Conservation (phyloP, 2,113 vertebrate genomes). For the Rhinolophus ferrumequinum region DNA sequence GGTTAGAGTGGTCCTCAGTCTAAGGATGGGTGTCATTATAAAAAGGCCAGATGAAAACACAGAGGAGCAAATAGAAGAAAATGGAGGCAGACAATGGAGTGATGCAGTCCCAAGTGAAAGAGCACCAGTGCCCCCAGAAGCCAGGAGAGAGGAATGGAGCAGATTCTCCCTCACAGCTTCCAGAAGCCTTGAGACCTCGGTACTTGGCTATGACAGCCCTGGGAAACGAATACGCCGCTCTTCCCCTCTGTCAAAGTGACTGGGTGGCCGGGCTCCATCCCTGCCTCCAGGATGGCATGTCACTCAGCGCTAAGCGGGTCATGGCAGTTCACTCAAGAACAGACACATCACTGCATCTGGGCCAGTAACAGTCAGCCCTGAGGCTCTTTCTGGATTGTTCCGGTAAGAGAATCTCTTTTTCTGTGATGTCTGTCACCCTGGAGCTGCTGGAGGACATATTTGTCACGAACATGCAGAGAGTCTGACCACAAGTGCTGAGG, state of each 20-base stretch:
- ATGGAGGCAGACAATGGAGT: neutral
- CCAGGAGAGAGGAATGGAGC: neutral
- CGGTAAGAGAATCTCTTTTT: neutral
- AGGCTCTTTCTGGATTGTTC: neutral
- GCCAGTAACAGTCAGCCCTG: neutral
- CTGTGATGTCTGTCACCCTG: neutral
- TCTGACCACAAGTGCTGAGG: neutral
- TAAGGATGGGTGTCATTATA: neutral
- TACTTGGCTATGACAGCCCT: too few species aligned
- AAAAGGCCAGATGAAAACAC: neutral
- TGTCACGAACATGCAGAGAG: neutral
- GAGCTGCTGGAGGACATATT: neutral
- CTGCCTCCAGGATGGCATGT: neutral
- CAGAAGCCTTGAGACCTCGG: neutral
- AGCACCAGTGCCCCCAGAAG: neutral
- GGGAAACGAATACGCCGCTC: neutral
- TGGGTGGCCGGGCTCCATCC: accelerated
- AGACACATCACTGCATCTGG: too few species aligned
- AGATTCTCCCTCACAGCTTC: neutral
- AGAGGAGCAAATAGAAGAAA: neutral
- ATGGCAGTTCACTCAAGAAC: neutral
- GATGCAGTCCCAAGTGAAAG: neutral
- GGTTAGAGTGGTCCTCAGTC: neutral
- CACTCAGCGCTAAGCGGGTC: too few species aligned
- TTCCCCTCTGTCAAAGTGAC: neutral